A percentile compares a stretch with the other conserved stretches of the same genome.
These are phyloP conservation scores for Romanogobio albipinnatus DNA, from an alignment of 2,113 vertebrate species.

Conservation along the genomic window DNA sequence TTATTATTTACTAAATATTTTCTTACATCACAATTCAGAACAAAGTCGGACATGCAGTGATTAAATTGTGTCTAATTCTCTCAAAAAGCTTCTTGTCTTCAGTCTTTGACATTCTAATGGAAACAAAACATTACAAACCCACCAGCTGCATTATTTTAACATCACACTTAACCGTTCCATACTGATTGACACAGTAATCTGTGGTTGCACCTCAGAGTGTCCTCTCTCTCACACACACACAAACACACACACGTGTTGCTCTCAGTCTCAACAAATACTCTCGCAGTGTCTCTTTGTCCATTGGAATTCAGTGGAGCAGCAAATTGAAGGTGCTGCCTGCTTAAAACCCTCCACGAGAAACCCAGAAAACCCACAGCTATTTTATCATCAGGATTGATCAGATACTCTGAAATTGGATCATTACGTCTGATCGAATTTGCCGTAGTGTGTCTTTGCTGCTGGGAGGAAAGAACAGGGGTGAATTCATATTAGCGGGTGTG, in stretches of 20 bases:
- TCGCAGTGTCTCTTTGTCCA: slow-evolving; percentile 72
- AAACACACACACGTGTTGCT: slow-evolving; percentile 61
- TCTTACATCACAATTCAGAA: background rate
- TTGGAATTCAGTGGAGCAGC: slow-evolving; percentile 70
- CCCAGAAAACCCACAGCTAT: slow-evolving; percentile 61
- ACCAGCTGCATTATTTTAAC: slow-evolving; percentile 35
- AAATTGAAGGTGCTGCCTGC: slow-evolving; percentile 66
- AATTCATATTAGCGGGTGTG: slow-evolving; percentile 44
- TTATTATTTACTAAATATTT: background rate
- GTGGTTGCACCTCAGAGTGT: slow-evolving; percentile 28
- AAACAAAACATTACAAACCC: slow-evolving; percentile 10
- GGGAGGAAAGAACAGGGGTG: slow-evolving; percentile 12
- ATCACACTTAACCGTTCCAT: slow-evolving; percentile 10
- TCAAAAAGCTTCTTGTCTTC: background rate
- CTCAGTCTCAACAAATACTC: slow-evolving; percentile 71
- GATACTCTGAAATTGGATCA: slow-evolving; percentile 48
- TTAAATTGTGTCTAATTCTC: background rate
- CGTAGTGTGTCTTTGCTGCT: background rate
- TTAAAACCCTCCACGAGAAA: slow-evolving; percentile 63
- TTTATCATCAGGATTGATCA: slow-evolving; percentile 41
- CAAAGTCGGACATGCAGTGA: background rate
- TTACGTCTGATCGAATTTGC: slow-evolving; percentile 43
- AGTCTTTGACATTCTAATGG: background rate
- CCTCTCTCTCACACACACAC: slow-evolving; percentile 1
- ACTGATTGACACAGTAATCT: slow-evolving; percentile 38